These are phyloP conservation scores for Copsychus sechellarum DNA, from an alignment of 2,113 vertebrate species.

Conservation along the genomic window DNA sequence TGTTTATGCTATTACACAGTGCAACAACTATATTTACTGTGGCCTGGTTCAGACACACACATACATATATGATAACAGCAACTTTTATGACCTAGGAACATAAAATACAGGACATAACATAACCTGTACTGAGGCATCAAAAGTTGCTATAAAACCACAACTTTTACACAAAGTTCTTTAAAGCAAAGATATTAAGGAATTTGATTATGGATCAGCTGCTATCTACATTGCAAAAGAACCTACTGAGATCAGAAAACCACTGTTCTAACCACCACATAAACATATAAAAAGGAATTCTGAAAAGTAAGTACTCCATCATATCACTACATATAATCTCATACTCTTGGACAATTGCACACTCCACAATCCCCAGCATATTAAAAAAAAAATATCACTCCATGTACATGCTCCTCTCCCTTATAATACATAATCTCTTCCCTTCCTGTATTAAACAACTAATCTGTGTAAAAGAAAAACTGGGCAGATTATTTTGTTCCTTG, in stretches of 20 bases:
- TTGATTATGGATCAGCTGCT: background rate
- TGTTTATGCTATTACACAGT: background rate
- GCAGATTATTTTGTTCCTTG: conserved; percentile 27
- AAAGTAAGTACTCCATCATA: background rate
- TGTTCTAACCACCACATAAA: background rate
- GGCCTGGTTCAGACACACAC: background rate
- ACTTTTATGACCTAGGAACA: background rate
- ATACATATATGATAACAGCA: background rate
- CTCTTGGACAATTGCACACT: background rate
- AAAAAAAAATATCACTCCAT: background rate
- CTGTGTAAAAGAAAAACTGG: background rate
- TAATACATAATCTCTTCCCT: background rate
- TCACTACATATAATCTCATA: background rate
- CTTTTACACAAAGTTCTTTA: background rate
- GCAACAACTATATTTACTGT: background rate
- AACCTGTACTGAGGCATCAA: background rate
- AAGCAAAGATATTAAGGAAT: background rate
- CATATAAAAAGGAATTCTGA: background rate
- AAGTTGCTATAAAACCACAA: background rate
- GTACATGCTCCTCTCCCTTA: background rate
- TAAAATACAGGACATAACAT: background rate
- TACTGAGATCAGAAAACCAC: background rate
- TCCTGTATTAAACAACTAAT: background rate
- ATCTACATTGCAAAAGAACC: background rate
- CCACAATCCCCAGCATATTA: background rate